These are phyloP conservation scores for Nezara viridula DNA, from an alignment of 2,888 invertebrate genomes.

Conservation along the genomic window DNA sequence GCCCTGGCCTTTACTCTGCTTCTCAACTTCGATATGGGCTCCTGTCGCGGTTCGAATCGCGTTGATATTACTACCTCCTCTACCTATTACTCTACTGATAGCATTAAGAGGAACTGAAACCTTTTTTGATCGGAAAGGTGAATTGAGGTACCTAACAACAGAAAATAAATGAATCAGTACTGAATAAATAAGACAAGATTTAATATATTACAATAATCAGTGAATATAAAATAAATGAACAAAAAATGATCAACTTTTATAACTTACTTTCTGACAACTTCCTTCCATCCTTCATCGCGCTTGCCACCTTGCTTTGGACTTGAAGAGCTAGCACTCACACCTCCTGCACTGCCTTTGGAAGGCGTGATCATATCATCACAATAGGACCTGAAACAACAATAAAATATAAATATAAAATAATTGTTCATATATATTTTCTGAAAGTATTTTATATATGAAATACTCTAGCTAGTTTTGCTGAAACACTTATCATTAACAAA, in stretches of 20 bases:
- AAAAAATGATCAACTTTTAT: not conserved
- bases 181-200: too few relatives aligned
- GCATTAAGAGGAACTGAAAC: slow-evolving; percentile 95
- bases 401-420: too few relatives aligned
- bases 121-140: slow-evolving; percentile 83
- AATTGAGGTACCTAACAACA: slow-evolving; percentile 69
- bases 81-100: slow-evolving; percentile 96
- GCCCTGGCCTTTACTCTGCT: slow-evolving; percentile 94
- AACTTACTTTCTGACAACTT: slow-evolving; percentile 87
- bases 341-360: slow-evolving; percentile 47
- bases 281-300: slow-evolving; percentile 96
- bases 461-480: too few relatives aligned
- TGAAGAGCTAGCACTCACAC: slow-evolving; percentile 67
- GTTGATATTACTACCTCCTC: slow-evolving; percentile 98
- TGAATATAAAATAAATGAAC: not conserved
- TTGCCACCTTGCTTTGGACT: slow-evolving; percentile 78
- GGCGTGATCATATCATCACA: slow-evolving; percentile 58
- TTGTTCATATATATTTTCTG: too few relatives aligned
- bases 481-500: too few relatives aligned
- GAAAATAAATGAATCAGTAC: not conserved
- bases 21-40: slow-evolving; percentile 98
- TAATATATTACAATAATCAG: too few relatives aligned
- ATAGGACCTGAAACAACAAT: slow-evolving; percentile 54
- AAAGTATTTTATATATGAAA: too few relatives aligned
- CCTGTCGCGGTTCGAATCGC: slow-evolving; percentile 96